Evolutionary conservation across 2,113 vertebrate species (phyloP), one percentile per base, ranked within the genome.

Genomic region (Lethenteron reissneri): DNA sequence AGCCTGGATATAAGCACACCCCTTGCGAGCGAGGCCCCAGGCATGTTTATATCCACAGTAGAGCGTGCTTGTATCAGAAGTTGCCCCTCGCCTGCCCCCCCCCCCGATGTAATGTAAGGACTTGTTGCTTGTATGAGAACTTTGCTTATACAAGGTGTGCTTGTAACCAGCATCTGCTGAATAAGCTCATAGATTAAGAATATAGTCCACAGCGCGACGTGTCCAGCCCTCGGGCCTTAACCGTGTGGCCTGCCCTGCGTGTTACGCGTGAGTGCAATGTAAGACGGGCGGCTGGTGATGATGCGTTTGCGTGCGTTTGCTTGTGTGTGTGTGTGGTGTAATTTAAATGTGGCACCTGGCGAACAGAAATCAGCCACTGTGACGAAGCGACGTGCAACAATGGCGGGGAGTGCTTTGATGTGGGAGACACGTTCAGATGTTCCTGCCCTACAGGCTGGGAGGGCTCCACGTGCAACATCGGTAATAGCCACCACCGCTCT

Each of bases 331-430:
- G n/a, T n/a, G 11, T n/a, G n/a, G 64, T n/a, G 64, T 17, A 10
- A 17, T n/a, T 68, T 68, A 17, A n/a, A 11, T 68, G n/a, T 8
- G 9, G n/a, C 25, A n/a, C 25, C 64, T 9, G 11, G n/a, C 11
- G 9, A 17, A 1, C 76, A 97, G 92, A 87, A 57, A 89, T 92
- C 76, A 90, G 82, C 78, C 92, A 97, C 73, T 97, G 92, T 8
- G 92, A 97, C 70, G 79, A 85, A 3, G 82, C 77, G 25, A 96
- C 91, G 57, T 97, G 92, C 78, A 85, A 84, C 58, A 95, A 95
- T 0, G 90, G 91, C 0, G 92, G 92, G 41, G 92, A 89, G 0
- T 97, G 92, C 72, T 85, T 83, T 0, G 92, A 97, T 74, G 85
- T 84, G 2, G 90, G 90, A 2, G 88, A 92, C 76, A 78, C 87